Conservation (phyloP, 2,113 vertebrate species). For the Gasterosteus aculeatus region DNA sequence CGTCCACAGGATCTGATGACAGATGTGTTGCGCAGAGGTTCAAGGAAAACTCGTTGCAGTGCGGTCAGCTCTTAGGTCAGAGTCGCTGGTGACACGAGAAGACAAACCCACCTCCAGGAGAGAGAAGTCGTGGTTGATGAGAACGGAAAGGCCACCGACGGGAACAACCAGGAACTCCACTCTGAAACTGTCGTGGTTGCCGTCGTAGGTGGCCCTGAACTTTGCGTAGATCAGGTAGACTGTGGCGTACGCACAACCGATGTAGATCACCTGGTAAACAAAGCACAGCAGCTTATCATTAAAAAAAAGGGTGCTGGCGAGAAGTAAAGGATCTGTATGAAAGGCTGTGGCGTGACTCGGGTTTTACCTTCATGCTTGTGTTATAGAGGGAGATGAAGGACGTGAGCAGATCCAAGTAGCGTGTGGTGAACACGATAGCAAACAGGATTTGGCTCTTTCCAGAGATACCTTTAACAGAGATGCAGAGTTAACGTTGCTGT, state of each 20-base stretch:
- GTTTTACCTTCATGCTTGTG: slow-evolving; percentile 95
- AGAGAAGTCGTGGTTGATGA: slow-evolving; percentile 98
- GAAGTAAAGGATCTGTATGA: background rate
- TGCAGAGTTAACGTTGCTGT: background rate
- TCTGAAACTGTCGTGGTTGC: slow-evolving; percentile 97
- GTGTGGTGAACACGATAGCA: slow-evolving; percentile 96
- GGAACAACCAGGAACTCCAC: slow-evolving; percentile 97
- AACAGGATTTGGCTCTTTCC: slow-evolving; percentile 99
- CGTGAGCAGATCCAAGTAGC: slow-evolving; percentile 97
- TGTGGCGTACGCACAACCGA: slow-evolving; percentile 92
- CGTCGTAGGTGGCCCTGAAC: slow-evolving; percentile 98
- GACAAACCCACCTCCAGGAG: slow-evolving; percentile 88
- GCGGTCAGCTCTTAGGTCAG: background rate
- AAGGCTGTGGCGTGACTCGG: no score
- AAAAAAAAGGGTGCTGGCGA: background rate
- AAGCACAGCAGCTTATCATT: background rate
- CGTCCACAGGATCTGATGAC: slow-evolving; percentile 94
- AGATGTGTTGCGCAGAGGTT: background rate
- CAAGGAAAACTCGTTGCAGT: background rate
- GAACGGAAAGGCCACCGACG: slow-evolving; percentile 92
- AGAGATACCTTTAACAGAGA: slow-evolving; percentile 89
- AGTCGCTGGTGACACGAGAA: background rate
- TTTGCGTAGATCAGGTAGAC: slow-evolving; percentile 97
- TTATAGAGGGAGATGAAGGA: slow-evolving; percentile 99
- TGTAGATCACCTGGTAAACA: slow-evolving; percentile 89